These are phyloP conservation scores for Leptobrachium leishanense DNA, from an alignment of 2,113 vertebrate species.

Conservation along the genomic window DNA sequence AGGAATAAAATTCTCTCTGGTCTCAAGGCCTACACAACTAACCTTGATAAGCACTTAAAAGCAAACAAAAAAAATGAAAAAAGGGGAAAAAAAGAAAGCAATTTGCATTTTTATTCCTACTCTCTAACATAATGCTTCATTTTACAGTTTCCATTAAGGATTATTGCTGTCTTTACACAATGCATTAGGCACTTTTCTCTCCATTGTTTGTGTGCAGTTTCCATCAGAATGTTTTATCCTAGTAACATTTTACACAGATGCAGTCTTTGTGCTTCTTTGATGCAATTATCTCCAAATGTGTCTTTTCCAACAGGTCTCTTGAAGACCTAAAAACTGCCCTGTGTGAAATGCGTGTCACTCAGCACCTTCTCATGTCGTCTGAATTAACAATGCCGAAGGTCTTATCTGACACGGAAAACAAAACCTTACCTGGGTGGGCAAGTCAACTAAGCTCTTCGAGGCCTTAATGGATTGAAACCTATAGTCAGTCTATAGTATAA, in stretches of 20 bases:
- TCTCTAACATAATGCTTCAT: conserved; percentile 60
- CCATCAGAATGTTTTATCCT: conserved; percentile 59
- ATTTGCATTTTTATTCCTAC: conserved; percentile 69
- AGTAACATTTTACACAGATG: conserved; percentile 56
- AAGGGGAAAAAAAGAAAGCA: conserved; percentile 57
- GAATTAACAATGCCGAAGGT: conserved; percentile 50
- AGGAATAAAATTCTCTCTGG: conserved; percentile 56
- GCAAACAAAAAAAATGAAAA: conserved; percentile 56
- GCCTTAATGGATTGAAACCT: conserved; percentile 51
- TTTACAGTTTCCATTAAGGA: conserved; percentile 64
- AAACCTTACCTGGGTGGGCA: conserved; percentile 49
- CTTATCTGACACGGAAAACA: conserved; percentile 40
- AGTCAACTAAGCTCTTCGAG: conserved; percentile 46
- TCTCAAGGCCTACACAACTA: conserved; percentile 57
- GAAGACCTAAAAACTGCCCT: conserved; percentile 53
- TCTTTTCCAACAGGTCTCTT: conserved; percentile 58
- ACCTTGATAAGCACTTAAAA: conserved; percentile 64
- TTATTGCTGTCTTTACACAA: conserved; percentile 59
- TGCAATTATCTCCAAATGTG: conserved; percentile 55
- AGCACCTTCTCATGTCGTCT: conserved; percentile 41
- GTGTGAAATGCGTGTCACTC: conserved; percentile 52
- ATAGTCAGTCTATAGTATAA: conserved; percentile 15
- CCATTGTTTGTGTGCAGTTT: conserved; percentile 49
- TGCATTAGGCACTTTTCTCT: conserved; percentile 55
- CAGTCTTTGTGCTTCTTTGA: conserved; percentile 55